These are phyloP conservation scores for Campoplex nolae DNA, from an alignment of 2,888 invertebrate species.

Conservation along the genomic window DNA sequence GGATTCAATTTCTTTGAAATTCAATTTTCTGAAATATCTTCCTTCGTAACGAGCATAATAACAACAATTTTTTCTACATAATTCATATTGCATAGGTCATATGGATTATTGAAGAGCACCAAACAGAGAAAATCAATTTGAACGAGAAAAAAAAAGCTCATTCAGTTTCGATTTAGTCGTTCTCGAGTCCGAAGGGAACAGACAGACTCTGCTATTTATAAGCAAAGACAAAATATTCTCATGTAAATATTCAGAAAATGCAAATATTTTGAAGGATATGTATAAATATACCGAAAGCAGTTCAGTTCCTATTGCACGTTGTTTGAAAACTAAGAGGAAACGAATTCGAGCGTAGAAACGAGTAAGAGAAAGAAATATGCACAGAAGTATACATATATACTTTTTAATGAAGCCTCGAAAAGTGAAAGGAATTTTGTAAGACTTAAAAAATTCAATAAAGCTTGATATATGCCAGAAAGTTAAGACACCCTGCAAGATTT, in stretches of 20 bases:
- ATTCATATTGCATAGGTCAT: background rate
- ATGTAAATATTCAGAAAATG: background rate
- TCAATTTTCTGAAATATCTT: background rate
- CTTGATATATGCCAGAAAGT: background rate
- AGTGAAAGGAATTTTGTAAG: background rate
- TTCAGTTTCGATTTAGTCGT: background rate
- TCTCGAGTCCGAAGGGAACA: background rate
- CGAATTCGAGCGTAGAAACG: background rate
- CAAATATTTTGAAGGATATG: background rate
- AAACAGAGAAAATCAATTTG: background rate
- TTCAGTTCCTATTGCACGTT: background rate
- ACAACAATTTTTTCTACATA: background rate
- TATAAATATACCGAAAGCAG: background rate
- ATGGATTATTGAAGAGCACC: background rate
- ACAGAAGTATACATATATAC: background rate
- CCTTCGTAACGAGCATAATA: background rate
- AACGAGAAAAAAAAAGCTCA: background rate
- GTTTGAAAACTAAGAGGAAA: background rate
- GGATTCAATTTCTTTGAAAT: background rate
- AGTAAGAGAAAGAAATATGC: background rate
- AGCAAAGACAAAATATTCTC: background rate
- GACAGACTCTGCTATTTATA: background rate
- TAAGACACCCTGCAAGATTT: background rate
- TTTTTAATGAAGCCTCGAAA: background rate
- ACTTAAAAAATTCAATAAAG: background rate